Evolutionary conservation across 2,797 vertebrate species (phyloP).

Genomic region (Sebastolobus altivelis): DNA sequence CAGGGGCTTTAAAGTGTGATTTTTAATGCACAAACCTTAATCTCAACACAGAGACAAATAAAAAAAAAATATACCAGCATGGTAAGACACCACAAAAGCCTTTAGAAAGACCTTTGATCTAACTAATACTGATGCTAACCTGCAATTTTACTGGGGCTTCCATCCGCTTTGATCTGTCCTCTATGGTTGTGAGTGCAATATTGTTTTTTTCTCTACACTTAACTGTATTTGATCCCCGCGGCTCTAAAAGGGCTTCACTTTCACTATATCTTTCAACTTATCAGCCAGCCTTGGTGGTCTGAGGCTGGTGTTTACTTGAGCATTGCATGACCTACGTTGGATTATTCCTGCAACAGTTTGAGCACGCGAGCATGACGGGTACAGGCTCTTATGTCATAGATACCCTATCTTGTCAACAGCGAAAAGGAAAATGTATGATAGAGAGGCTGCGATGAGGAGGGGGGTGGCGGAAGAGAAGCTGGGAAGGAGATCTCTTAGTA

Average conservation of each 20-base stretch:
- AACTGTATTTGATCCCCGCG: conserved; percentile 36
- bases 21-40: not conserved
- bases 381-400: conserved; percentile 67
- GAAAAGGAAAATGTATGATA: conserved; percentile 60
- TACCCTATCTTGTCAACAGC: conserved; percentile 70
- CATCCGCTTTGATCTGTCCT: conserved; percentile 49
- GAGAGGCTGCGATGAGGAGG: conserved; percentile 45
- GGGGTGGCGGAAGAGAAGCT: not conserved
- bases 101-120: conserved; percentile 14
- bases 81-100: not conserved
- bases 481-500: conserved; percentile 16
- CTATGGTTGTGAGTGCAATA: conserved; percentile 11
- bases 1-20: not conserved
- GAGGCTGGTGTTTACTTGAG: conserved; percentile 56
- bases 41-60: not conserved
- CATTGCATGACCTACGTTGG: conserved; percentile 53
- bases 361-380: conserved; percentile 61
- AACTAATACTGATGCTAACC: conserved; percentile 9
- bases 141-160: conserved; percentile 38
- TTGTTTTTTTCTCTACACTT: conserved; percentile 37
- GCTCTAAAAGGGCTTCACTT: conserved; percentile 49
- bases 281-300: conserved; percentile 69
- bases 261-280: conserved; percentile 63
- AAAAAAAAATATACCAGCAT: not conserved
- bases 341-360: conserved; percentile 63